Base-by-base conservation (phyloP, 2,113 vertebrate species). In the Sinosuthora webbiana region DNA sequence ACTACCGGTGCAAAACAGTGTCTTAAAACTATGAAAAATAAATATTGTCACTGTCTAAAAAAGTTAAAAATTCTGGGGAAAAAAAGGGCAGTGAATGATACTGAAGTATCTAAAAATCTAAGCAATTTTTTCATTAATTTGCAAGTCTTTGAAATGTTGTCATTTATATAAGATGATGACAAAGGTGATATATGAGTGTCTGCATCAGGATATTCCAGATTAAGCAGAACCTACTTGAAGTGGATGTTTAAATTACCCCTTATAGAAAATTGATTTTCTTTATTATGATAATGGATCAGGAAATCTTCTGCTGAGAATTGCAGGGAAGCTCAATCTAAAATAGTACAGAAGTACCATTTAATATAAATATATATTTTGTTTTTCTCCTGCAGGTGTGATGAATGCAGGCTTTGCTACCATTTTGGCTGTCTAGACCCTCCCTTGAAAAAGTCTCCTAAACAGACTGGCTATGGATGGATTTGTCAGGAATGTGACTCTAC, bases 371-470 rank as follows among this genome's bases (percentile, higher is more conserved):
- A 7, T 56, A 37, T 73, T 69, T 69, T 83, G 82, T 19, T 94
- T 97, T 97, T 24, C 62, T 96, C 91, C 93, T 97, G 80, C 98
- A 99, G 99, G 96, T 99, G 99, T 97, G 99, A 99, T 93, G 98
- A 99, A 97, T 99, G 99, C 97, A 98, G 94, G 55, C 98, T 99
- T 85, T 99, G 99, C 97, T 99, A 99, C 97, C 99, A 99, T 97
- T 99, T 99, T 65, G 99, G 99, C 65, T 99, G 99, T 92, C 97
- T 99, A 97, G 99, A 99, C 96, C 99, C 99, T 97, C 99, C 99
- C n/a, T 97, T 99, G 97, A 99, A 99, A 98, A 99, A 99, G 95
- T 99, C 99, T 77, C 99, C 99, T 77, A 99, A 99, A 94, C 99
- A 99, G 97, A 99, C 99, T 19, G 99, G 99, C 73, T 99, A 99